Conservation (phyloP, 2,113 vertebrate genomes). For the Calypte anna region DNA sequence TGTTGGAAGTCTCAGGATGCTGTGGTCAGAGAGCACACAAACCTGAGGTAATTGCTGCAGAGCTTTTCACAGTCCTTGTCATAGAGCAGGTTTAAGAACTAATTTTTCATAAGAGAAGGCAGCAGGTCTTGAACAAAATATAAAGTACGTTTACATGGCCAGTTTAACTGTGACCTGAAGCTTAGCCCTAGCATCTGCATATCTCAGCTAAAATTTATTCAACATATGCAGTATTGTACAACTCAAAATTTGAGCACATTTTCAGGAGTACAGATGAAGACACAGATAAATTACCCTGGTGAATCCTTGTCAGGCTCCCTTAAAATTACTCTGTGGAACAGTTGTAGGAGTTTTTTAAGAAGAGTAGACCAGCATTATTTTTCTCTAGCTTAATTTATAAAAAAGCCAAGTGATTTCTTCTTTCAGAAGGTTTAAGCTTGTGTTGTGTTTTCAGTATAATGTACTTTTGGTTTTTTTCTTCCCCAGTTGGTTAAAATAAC, state of each 20-base stretch:
- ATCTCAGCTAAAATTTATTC: neutral
- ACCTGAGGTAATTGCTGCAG: neutral
- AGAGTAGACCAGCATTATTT: neutral
- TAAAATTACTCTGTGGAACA: neutral
- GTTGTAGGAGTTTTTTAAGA: neutral
- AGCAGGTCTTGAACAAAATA: neutral
- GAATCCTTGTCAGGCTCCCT: neutral
- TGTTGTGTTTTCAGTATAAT: neutral
- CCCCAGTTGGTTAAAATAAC: neutral
- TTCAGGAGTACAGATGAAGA: neutral
- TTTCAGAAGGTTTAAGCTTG: neutral
- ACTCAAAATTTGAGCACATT: neutral
- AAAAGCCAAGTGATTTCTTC: neutral
- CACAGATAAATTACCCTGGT: neutral
- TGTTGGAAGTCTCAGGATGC: neutral
- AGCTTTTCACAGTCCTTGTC: neutral
- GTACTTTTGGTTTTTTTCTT: neutral
- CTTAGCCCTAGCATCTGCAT: neutral
- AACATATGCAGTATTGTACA: neutral
- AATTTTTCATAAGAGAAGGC: neutral
- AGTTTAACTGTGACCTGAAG: neutral
- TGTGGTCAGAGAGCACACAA: rapidly evolving
- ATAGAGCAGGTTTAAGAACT: neutral
- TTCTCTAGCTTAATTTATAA: neutral
- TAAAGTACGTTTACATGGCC: neutral